Base-by-base conservation (phyloP, 2,113 vertebrate species). In the Catharus minimus region DNA sequence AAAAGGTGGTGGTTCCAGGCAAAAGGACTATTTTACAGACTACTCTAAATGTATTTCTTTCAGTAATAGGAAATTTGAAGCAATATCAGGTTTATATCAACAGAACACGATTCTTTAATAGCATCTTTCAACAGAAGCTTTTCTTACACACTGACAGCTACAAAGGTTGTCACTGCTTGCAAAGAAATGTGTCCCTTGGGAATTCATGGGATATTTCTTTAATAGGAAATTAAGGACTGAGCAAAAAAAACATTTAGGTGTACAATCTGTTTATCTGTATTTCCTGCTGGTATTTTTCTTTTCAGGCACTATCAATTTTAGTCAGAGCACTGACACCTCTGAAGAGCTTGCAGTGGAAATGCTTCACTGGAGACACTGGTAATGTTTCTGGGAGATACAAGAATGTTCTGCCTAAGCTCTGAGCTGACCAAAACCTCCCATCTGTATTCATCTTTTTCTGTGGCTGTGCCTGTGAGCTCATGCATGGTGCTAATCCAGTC, bases 11-110 rank as follows among this genome's bases (percentile, higher is more conserved):
- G 36, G 47, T 62, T 92, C 33, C 67, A 44, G 20, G 41, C 75
- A 89, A 88, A 62, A 88, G 32, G 58, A 52, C 62, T 92, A 47
- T 82, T 94, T 92, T 50, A 91, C 50, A 86, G 82, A 75, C 57
- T 50, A 12, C 50, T 89, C 71, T 53, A 80, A 92, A 82, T 0
- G 1, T 39, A 44, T 69, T 94, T 86, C 69, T 86, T 90, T 86
- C 58, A 73, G 39, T 49, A 94, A 83, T 5, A 64, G 68, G 62
- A 86, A 93, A 62, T 72, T 5, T 82, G 53, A 90, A 68, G 76
- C 49, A 83, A 15, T 82, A 39, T 14, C 23, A 73, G 33, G 66
- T 83, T 90, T 92, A 62, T 19, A 72, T 41, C 57, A 93, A 81
- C 39, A 77, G 22, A 86, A 80, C 9, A 55, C 20, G 50, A 65